phyloP scores from a whole-genome alignment of 2,797 vertebrate species.

The Hoplostethus atlanticus region DNA sequence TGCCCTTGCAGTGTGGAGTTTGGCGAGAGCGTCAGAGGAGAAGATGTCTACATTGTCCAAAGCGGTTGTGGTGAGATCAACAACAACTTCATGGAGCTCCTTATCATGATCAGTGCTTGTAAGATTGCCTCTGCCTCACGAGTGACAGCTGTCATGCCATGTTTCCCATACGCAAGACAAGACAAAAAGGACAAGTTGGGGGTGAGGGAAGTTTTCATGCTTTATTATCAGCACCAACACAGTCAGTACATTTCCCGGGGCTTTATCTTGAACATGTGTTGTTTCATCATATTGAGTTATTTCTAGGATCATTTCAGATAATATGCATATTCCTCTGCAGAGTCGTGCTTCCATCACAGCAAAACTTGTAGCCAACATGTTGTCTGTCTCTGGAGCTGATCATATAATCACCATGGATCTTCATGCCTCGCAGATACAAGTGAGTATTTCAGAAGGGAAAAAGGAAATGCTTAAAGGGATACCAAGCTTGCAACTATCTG shows the following conservation, averaged over 20 bases:
- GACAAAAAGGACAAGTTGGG: conserved; percentile 93
- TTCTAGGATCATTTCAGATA: too few relatives aligned
- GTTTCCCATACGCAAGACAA: conserved; percentile 91
- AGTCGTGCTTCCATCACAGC: conserved; percentile 92
- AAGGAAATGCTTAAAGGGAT: too few relatives aligned
- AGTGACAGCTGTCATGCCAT: conserved; percentile 92
- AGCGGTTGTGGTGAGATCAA: conserved; percentile 93
- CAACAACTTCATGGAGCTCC: conserved; percentile 92
- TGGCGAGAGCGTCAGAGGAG: conserved; percentile 90
- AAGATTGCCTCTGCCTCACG: conserved; percentile 92
- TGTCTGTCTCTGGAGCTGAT: conserved; percentile 92
- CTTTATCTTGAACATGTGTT: neutral
- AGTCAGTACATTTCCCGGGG: too few relatives aligned
- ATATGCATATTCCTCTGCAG: conserved; percentile 62
- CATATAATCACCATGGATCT: conserved; percentile 94
- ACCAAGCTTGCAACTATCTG: neutral
- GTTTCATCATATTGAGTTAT: too few relatives aligned
- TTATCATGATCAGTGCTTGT: conserved; percentile 94
- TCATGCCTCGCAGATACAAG: conserved; percentile 94
- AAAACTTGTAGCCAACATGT: conserved; percentile 93
- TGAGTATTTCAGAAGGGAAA: conserved; percentile 40
- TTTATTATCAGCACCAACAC: too few relatives aligned
- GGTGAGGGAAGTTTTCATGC: conserved; percentile 26
- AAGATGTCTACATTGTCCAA: conserved; percentile 93
- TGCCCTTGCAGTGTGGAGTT: conserved; percentile 87